Conservation (phyloP, 2,888 invertebrate species). For the Exocentrus adspersus region DNA sequence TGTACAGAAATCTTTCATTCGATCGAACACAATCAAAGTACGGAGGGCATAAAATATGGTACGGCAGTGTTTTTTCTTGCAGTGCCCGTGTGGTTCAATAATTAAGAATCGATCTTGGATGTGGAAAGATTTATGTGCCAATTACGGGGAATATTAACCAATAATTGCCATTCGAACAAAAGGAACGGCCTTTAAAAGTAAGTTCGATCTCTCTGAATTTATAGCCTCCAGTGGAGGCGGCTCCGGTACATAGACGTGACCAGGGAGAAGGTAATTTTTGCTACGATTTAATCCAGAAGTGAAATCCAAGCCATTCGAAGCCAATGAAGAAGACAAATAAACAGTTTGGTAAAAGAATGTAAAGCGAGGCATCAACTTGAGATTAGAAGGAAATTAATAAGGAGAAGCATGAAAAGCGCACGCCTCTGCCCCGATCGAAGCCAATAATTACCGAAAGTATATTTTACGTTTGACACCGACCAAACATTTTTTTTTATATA, state of each 20-base stretch:
- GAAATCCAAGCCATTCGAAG: too few species aligned
- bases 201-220: conserved; percentile 21
- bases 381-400: too few species aligned
- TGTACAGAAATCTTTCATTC: too few species aligned
- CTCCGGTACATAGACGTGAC: not conserved
- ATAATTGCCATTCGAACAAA: conserved; percentile 17
- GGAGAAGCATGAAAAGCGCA: too few species aligned
- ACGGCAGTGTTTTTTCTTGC: not conserved
- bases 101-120: conserved; percentile 12
- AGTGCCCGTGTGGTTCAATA: not conserved
- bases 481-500: not conserved
- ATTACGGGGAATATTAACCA: conserved; percentile 18
- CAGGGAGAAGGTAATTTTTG: too few species aligned
- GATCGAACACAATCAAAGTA: too few species aligned
- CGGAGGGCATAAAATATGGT: too few species aligned
- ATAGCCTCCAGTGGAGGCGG: conserved; percentile 5
- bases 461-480: not conserved
- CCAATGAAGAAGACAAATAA: too few species aligned
- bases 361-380: too few species aligned
- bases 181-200: conserved; percentile 17
- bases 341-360: too few species aligned
- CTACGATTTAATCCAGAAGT: too few species aligned
- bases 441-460: conserved; percentile 5
- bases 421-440: not conserved
- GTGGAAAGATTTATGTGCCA: conserved; percentile 18